A percentile compares a stretch with the other conserved stretches of the same genome.
These are phyloP conservation scores for Helicoverpa zea DNA, from an alignment of 1,140 invertebrate species.

Conservation along the genomic window DNA sequence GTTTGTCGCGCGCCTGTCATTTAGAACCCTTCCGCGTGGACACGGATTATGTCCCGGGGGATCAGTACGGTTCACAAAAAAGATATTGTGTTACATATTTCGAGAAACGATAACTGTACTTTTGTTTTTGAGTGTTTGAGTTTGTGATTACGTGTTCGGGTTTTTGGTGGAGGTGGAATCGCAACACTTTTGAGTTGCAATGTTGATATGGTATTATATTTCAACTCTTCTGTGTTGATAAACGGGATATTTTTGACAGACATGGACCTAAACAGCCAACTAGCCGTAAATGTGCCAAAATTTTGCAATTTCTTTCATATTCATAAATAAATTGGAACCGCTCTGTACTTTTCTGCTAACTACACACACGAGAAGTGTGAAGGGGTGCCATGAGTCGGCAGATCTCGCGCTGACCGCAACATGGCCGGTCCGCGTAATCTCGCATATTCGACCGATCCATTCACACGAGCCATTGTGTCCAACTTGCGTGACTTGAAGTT, in stretches of 20 bases:
- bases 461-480: constrained; percentile 61
- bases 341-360: constrained; percentile 10
- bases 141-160: constrained; percentile 8
- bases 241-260: not conserved
- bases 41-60: constrained; percentile 67
- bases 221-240: not conserved
- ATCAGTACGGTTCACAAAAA: constrained; percentile 62
- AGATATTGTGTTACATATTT: constrained; percentile 18
- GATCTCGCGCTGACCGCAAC: constrained; percentile 46
- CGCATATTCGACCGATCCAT: constrained; percentile 52
- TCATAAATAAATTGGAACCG: too few species aligned
- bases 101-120: constrained; percentile 36
- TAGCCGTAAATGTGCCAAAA: too few species aligned
- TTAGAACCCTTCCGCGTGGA: constrained; percentile 78
- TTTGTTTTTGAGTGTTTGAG: constrained; percentile 38
- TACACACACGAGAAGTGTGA: constrained; percentile 43
- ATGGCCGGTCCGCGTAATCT: constrained; percentile 18
- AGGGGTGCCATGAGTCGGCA: constrained; percentile 67
- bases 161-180: not conserved
- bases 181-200: not conserved
- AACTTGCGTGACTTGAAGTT: constrained; percentile 60
- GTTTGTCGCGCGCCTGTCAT: constrained; percentile 74
- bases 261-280: too few species aligned
- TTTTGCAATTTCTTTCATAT: too few species aligned
- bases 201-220: not conserved